phyloP scores from a whole-genome alignment of 2,888 invertebrate species.

The Margaritifera margaritifera region DNA sequence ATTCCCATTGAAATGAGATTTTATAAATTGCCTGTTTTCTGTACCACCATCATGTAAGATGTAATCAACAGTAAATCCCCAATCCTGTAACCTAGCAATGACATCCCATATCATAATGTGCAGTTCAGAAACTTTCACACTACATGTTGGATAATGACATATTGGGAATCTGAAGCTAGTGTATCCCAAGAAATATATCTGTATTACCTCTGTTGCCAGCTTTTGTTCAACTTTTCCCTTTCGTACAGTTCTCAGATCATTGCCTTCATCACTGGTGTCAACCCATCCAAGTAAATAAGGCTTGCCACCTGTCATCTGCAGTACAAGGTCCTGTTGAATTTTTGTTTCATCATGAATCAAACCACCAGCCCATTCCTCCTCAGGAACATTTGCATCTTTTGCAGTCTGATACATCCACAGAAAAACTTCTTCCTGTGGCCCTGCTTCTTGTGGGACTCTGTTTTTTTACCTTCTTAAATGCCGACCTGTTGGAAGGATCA shows the following conservation, averaged over 20 bases:
- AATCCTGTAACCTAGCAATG: constrained; percentile 13
- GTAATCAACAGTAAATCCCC: constrained; percentile 23
- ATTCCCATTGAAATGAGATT: constrained; percentile 15
- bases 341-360: constrained; percentile 28
- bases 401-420: constrained; percentile 26
- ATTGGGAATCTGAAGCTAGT: constrained; percentile 34
- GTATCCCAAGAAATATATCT: constrained; percentile 25
- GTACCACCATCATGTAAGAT: constrained; percentile 30
- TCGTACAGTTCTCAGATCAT: constrained; percentile 9
- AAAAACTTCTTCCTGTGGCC: constrained; percentile 14
- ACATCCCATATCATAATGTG: constrained; percentile 18
- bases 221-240: constrained; percentile 9
- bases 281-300: constrained; percentile 20
- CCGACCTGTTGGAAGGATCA: no score
- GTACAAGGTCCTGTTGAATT: constrained; percentile 24
- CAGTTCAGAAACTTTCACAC: constrained; percentile 19
- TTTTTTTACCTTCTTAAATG: no score
- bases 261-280: constrained; percentile 23
- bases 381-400: constrained; percentile 10
- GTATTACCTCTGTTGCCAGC: constrained; percentile 23
- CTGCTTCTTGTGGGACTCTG: constrained; percentile 20
- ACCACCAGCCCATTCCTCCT: constrained; percentile 18
- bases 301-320: constrained; percentile 13
- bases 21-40: constrained; percentile 25
- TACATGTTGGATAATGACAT: constrained; percentile 20